Evolutionary conservation across 1,140 invertebrate species (phyloP), one percentile per base, ranked within the genome.

Genomic region (Acyrthosiphon pisum): DNA sequence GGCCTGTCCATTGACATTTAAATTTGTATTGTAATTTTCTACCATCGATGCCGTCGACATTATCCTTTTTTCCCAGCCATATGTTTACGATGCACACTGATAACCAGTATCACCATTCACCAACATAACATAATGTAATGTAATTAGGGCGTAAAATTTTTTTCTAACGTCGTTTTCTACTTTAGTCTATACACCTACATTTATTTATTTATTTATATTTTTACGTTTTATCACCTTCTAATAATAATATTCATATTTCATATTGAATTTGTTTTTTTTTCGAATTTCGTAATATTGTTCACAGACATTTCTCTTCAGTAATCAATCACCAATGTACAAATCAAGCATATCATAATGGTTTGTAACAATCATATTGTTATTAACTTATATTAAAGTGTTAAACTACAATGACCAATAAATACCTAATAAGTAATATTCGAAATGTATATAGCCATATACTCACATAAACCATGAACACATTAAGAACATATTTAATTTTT

Each of bases 81-180:
- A 50, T 89, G 88, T 37, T 89, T 89, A 20, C 26, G 20, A 11
- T 26, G 46, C 2, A 6, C 30, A 26, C 9, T 89, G 88, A 89
- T 89, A 89, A 89, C 50, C 22, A 11, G 35, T 89, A 89, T 89
- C 88, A 56, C 14, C 18, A 23, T 60, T 60, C 56, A 56, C n/a
- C 60, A 76, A 76, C 60, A 76, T 18, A 76, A 76, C 60, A 68
- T 76, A 76, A 76, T 76, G 30, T 90, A 90, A 90, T 90, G 89
- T 90, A 90, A 90, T 90, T 90, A 90, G 89, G 89, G 89, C 89
- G 56, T 90, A 90, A 68, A 60, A 44, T 90, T 56, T 90, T 90
- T 56, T 26, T 0, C 26, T 18, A 76, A 76, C 60, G 60, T 76
- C n/a, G 30, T n/a, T 76, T 76, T 76, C 1, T 76, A 76, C 2